phyloP scores from a whole-genome alignment of 2,888 invertebrate genomes.

The Pristionchus japonicus region DNA sequence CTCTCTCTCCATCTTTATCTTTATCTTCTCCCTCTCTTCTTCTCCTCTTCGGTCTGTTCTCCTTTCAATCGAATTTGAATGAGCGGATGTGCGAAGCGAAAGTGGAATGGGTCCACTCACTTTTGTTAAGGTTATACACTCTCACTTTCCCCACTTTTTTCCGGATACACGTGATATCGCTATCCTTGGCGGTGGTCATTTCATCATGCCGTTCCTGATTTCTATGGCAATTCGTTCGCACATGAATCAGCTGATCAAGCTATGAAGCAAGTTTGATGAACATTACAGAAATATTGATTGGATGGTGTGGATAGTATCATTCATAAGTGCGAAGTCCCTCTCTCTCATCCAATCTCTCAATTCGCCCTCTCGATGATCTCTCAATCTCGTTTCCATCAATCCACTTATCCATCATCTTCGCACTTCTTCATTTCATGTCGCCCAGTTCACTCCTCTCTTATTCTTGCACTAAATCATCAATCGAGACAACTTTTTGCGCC shows the following conservation, averaged over 20 bases:
- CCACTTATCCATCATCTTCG: constrained; percentile 40
- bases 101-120: constrained; percentile 34
- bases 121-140: constrained; percentile 38
- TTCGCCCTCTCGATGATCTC: background rate
- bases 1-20: constrained; percentile 30
- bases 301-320: background rate
- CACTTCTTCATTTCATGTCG: constrained; percentile 37
- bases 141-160: constrained; percentile 16
- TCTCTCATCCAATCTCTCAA: background rate
- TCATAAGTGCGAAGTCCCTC: background rate
- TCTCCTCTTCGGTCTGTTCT: background rate
- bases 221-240: no score
- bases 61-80: constrained; percentile 38
- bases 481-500: background rate
- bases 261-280: no score
- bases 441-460: constrained; percentile 8
- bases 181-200: background rate
- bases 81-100: background rate
- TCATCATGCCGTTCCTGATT: no score
- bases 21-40: constrained; percentile 8
- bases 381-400: constrained; percentile 9
- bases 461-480: background rate
- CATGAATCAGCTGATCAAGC: no score
- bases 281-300: no score
- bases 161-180: background rate